A percentile compares a stretch with the other conserved stretches of the same genome.
Conservation (phyloP, 92 coral and sea anemone genomes). For the Umimayanthus chanpuru region DNA sequence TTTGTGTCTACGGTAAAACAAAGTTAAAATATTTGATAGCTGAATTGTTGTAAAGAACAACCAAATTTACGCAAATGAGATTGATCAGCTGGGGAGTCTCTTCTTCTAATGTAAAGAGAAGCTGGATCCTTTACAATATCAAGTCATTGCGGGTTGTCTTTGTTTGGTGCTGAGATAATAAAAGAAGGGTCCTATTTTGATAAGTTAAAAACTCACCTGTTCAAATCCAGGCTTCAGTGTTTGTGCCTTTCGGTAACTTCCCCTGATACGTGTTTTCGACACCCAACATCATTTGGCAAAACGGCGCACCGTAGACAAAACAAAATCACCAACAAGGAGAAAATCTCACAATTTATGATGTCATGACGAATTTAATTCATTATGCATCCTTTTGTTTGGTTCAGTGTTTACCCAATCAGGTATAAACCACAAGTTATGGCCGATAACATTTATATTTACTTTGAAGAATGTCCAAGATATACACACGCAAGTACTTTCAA, state of each 20-base stretch:
- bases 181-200: background rate
- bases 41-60: background rate
- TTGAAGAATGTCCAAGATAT: too few relatives aligned
- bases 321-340: background rate
- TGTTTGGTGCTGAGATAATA: background rate
- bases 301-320: background rate
- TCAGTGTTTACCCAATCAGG: slow-evolving; percentile 26
- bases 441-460: background rate
- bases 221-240: background rate
- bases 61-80: background rate
- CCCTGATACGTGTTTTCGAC: background rate
- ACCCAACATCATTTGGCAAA: background rate
- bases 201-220: background rate
- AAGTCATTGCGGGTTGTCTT: background rate
- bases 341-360: slow-evolving; percentile 33
- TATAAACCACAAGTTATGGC: background rate
- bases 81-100: background rate
- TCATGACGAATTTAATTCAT: slow-evolving; percentile 28
- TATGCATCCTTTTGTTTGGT: slow-evolving; percentile 14
- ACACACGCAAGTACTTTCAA: background rate
- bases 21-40: background rate
- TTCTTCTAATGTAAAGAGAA: background rate
- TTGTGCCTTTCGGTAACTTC: background rate
- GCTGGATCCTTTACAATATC: background rate
- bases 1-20: background rate